These are phyloP conservation scores for Anniella stebbinsi DNA, from an alignment of 2,797 vertebrate species.

Conservation along the genomic window DNA sequence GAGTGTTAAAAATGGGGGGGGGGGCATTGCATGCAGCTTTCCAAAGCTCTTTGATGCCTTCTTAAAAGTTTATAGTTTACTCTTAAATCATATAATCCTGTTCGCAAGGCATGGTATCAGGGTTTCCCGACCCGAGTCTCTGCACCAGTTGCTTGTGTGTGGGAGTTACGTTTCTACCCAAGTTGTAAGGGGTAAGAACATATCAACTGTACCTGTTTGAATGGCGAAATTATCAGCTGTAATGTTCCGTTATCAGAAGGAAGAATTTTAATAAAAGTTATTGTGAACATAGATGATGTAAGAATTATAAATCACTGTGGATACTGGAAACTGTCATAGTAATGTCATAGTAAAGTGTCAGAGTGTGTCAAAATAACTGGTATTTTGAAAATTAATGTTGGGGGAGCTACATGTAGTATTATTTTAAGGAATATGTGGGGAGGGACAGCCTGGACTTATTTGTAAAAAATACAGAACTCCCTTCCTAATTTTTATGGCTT, in stretches of 20 bases:
- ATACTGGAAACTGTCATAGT: neutral
- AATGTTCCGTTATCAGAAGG: neutral
- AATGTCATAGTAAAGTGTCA: neutral
- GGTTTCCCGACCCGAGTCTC: too few species aligned
- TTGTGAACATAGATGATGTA: neutral
- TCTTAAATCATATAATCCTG: neutral
- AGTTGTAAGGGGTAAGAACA: neutral
- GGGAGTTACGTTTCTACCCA: neutral
- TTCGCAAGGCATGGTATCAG: neutral
- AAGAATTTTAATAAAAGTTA: neutral
- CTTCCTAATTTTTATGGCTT: neutral
- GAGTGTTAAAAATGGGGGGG: neutral
- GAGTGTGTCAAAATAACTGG: neutral
- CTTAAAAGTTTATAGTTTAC: neutral
- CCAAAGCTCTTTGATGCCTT: neutral
- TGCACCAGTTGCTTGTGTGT: neutral
- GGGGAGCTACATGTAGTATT: neutral
- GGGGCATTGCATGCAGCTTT: neutral
- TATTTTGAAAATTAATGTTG: neutral
- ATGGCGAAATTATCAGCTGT: neutral
- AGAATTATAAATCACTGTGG: neutral
- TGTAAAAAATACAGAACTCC: neutral
- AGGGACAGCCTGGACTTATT: neutral
- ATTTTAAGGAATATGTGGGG: neutral
- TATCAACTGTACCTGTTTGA: neutral